Base-by-base conservation (phyloP, 2,888 invertebrate species). In the Aradus depressus region DNA sequence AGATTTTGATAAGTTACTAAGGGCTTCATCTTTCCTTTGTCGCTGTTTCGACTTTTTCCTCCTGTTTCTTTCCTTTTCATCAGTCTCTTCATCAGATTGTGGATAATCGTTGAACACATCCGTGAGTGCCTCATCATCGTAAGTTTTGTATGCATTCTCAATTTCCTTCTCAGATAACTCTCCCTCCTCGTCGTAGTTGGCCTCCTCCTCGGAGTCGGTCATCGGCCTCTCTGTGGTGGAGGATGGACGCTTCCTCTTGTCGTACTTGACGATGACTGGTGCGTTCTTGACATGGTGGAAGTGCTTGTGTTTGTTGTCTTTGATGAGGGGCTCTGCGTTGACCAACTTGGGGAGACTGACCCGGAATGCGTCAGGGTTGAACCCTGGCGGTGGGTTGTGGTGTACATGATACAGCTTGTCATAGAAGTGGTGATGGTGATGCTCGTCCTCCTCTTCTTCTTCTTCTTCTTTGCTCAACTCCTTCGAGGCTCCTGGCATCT, bases 371-470 rank as follows among this genome's bases (percentile, higher is more conserved):
- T 49, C 42, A 3, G 52, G 55, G 5, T 45, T 32, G 45, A 50
- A 50, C 14, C 50, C 35, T 35, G 34, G 34, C 2, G 52, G 52
- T 14, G 52, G 52, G 25, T 55, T 52, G 26, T 52, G 28, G 42
- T 55, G 55, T 1, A 52, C 50, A 39, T 55, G 52, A 10, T 51
- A 48, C 23, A 55, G 35, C 31, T 52, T 52, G 38, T 54, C 49
- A 28, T 55, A 55, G 19, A 52, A 55, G 25, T 55, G 55, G 26
- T 55, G 55, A 26, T 55, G 55, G 18, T 55, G 55, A 16, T 55
- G 55, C 31, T 55, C 55, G 16, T 51, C 44, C 18, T 14, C 28
- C 16, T 51, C 21, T 6, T 28, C 28, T 16, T 50, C 37, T 34
- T 44, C 47, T 21, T 43, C 50, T 8, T 45, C 22, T 23, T 54